Evolutionary conservation across 1,140 invertebrate species (phyloP).

Genomic region (Leptinotarsa lineolata): DNA sequence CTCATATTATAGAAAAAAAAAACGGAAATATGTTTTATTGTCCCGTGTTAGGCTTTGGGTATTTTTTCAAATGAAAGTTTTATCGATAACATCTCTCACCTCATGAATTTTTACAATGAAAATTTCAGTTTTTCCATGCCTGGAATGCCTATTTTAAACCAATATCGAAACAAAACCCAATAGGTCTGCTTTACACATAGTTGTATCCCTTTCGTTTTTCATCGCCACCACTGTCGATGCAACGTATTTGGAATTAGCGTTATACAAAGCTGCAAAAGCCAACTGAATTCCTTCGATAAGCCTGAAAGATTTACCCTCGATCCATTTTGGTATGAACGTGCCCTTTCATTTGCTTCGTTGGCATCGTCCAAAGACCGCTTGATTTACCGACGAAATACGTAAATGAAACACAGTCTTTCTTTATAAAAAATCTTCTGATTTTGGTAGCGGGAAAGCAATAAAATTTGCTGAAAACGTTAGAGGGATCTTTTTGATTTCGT

Average conservation of each 20-base stretch:
- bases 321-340: conserved; percentile 51
- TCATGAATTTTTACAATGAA: no score
- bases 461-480: not conserved
- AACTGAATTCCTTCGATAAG: conserved; percentile 50
- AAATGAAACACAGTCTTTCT: conserved; percentile 47
- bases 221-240: conserved; percentile 12
- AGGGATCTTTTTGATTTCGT: no score
- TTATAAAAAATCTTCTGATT: conserved; percentile 12
- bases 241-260: conserved; percentile 47
- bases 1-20: no score
- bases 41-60: no score
- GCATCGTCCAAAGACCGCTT: conserved; percentile 45
- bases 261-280: conserved; percentile 51
- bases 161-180: no score
- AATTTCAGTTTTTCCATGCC: no score
- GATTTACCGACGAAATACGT: conserved; percentile 52
- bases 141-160: no score
- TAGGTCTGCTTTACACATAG: no score
- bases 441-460: not conserved
- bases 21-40: no score
- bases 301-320: conserved; percentile 52
- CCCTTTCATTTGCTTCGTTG: conserved; percentile 49
- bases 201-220: no score
- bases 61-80: no score
- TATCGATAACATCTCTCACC: no score